A percentile compares a stretch with the other conserved stretches of the same genome.
These are phyloP conservation scores for Equus quagga DNA, from an alignment of 2,113 vertebrate species.

Conservation along the genomic window DNA sequence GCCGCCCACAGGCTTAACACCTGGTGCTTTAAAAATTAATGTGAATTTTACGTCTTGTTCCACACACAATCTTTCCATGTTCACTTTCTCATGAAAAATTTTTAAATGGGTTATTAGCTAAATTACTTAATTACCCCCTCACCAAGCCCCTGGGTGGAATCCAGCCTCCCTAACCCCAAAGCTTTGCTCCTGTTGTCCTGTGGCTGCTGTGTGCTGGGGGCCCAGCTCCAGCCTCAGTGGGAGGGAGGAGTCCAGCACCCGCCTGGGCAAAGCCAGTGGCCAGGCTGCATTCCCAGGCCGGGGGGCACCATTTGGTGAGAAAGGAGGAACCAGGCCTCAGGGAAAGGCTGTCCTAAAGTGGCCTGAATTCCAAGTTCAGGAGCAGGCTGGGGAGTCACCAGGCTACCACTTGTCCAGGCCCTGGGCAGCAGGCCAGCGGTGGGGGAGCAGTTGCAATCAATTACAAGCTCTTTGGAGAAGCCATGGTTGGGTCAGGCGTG, in stretches of 20 bases:
- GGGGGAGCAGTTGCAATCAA: neutral
- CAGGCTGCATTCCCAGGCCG: neutral
- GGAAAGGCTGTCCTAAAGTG: neutral
- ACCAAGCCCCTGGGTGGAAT: neutral
- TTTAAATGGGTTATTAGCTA: neutral
- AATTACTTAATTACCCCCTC: neutral
- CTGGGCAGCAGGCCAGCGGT: neutral
- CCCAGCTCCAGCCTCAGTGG: neutral
- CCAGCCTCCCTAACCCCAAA: neutral
- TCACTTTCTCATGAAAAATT: neutral
- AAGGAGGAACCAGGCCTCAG: neutral
- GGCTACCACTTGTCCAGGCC: neutral
- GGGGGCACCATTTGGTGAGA: neutral
- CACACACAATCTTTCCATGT: neutral
- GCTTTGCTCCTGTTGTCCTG: neutral
- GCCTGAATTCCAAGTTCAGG: conserved; percentile 51
- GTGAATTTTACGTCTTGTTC: neutral
- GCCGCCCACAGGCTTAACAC: neutral
- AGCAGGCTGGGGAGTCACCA: neutral
- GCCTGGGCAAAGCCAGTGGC: neutral
- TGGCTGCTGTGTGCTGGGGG: neutral
- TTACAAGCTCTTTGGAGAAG: neutral
- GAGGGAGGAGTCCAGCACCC: neutral
- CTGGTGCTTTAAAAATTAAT: neutral
- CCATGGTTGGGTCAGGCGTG: neutral